Percentiles rank a stretch among this genome's conserved stretches.
Evolutionary conservation across 2,888 invertebrate species (phyloP).

Genomic region (Cheiracanthium punctorium): DNA sequence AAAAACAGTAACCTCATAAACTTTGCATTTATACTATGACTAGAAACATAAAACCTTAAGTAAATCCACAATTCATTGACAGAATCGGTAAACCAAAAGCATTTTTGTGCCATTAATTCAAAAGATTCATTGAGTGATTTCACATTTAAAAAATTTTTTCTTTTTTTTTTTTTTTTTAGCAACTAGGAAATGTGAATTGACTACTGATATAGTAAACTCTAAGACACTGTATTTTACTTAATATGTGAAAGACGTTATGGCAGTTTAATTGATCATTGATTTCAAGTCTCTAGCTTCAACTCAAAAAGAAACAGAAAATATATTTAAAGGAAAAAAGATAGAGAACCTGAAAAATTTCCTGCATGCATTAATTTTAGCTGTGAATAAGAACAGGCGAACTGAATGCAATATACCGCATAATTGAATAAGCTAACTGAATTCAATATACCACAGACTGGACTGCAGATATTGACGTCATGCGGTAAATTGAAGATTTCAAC

Average conservation of each 20-base stretch:
- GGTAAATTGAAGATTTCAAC: too few species aligned
- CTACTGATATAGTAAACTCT: slow-evolving; percentile 14
- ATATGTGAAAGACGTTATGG: slow-evolving; percentile 62
- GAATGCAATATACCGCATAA: too few species aligned
- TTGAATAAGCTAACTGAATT: too few species aligned
- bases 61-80: background rate
- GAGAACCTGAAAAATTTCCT: too few species aligned
- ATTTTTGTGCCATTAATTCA: background rate
- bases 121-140: background rate
- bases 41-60: background rate
- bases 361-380: too few species aligned
- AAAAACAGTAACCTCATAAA: background rate
- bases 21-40: background rate
- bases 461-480: too few species aligned
- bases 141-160: too few species aligned
- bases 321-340: too few species aligned
- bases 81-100: background rate
- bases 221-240: slow-evolving; percentile 47
- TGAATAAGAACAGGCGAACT: too few species aligned
- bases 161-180: background rate
- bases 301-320: background rate
- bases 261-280: slow-evolving; percentile 55
- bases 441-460: too few species aligned
- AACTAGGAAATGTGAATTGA: background rate
- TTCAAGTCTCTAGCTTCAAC: background rate